Conservation (phyloP, 2,888 invertebrate species). For the Melieria crassipennis region DNA sequence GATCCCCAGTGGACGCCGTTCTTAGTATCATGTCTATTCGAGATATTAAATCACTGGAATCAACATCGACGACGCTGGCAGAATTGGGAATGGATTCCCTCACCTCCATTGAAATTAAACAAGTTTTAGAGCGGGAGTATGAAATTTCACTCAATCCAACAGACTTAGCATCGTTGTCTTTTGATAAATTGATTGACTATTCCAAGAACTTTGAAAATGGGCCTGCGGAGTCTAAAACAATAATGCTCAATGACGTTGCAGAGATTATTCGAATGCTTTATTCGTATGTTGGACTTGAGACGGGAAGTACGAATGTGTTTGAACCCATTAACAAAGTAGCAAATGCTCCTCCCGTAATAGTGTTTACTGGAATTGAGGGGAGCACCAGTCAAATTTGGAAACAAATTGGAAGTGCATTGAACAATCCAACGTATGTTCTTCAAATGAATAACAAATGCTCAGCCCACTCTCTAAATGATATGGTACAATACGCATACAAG, state of each 20-base stretch:
- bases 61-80: constrained; percentile 78
- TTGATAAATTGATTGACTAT: constrained; percentile 66
- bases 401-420: constrained; percentile 53
- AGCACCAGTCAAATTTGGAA: constrained; percentile 67
- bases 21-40: constrained; percentile 75
- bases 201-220: constrained; percentile 24
- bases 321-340: constrained; percentile 68
- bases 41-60: constrained; percentile 74
- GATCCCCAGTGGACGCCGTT: constrained; percentile 78
- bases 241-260: constrained; percentile 57
- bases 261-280: constrained; percentile 68
- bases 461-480: constrained; percentile 3
- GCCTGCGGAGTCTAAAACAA: constrained; percentile 52
- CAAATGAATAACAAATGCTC: constrained; percentile 50
- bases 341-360: constrained; percentile 54
- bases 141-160: constrained; percentile 87
- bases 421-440: constrained; percentile 52
- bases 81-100: constrained; percentile 97
- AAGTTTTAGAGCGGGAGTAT: constrained; percentile 88
- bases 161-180: constrained; percentile 84
- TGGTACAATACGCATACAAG: constrained; percentile 9
- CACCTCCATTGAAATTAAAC: constrained; percentile 97
- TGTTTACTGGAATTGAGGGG: constrained; percentile 78
- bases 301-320: constrained; percentile 68
- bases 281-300: constrained; percentile 73